Percentiles rank a stretch among this genome's conserved stretches.
Evolutionary conservation across 2,113 vertebrate species (phyloP).

Genomic region (Semnornis frantzii): DNA sequence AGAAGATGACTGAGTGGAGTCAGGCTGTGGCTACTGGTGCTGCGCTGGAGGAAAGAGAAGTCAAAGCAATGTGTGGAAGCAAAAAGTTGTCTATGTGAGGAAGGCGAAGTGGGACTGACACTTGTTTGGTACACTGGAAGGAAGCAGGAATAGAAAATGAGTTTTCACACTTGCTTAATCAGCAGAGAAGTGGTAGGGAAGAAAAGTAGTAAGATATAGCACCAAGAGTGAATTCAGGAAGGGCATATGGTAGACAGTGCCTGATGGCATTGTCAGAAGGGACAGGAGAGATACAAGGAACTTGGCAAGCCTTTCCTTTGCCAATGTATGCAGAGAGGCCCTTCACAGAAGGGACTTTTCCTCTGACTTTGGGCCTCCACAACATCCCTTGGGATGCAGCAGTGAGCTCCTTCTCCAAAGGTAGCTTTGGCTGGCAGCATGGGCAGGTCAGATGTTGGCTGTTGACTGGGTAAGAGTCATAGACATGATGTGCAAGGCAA

Average conservation of each 20-base stretch:
- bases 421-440: background rate
- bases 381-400: background rate
- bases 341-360: background rate
- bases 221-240: background rate
- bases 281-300: background rate
- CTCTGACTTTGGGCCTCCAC: background rate
- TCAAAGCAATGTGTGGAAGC: background rate
- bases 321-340: background rate
- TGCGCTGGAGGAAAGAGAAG: background rate
- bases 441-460: background rate
- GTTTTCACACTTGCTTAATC: background rate
- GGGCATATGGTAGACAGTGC: background rate
- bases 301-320: background rate
- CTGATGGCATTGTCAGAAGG: background rate
- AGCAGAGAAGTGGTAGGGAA: slow-evolving; percentile 1
- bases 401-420: background rate
- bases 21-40: background rate
- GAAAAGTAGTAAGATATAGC: background rate
- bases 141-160: background rate
- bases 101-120: background rate
- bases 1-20: background rate
- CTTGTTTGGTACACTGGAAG: background rate
- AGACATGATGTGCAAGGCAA: background rate
- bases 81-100: background rate
- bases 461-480: slow-evolving; percentile 71